A percentile compares a stretch with the other conserved stretches of the same genome.
phyloP scores from a whole-genome alignment of 1,140 invertebrate species.

The Fopius arisanus region DNA sequence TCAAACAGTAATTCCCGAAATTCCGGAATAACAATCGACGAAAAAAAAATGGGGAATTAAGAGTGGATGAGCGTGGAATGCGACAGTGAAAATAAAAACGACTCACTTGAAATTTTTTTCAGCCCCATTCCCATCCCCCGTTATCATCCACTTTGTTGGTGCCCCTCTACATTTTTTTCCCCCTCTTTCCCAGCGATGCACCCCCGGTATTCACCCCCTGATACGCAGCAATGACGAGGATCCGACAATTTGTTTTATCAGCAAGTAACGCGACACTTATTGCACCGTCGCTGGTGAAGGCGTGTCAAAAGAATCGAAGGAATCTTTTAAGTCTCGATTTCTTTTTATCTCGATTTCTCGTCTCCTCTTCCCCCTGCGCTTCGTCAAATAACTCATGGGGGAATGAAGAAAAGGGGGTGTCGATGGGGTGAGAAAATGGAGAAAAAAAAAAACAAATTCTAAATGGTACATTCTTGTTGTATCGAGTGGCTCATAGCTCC shows the following conservation, averaged over 20 bases:
- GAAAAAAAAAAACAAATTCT: too few relatives aligned
- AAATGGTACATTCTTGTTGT: slow-evolving; percentile 2
- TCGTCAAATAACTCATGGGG: background rate
- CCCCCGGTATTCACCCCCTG: too few relatives aligned
- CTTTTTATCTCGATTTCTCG: background rate
- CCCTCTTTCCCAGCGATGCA: background rate
- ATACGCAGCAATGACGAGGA: background rate
- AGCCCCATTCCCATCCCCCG: background rate
- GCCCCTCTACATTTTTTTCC: background rate
- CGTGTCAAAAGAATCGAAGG: slow-evolving; percentile 3
- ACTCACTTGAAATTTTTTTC: background rate
- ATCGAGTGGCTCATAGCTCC: slow-evolving; percentile 4
- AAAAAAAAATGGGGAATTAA: slow-evolving; percentile 1
- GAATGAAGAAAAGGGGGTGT: background rate
- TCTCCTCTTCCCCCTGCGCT: background rate
- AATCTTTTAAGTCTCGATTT: slow-evolving; percentile 5
- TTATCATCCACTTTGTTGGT: background rate
- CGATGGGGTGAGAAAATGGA: background rate
- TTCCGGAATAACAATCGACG: background rate
- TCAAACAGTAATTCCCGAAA: background rate
- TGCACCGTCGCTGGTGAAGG: slow-evolving; percentile 25
- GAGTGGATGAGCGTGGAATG: background rate
- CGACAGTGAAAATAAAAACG: background rate
- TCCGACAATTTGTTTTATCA: slow-evolving; percentile 42
- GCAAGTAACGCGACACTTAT: slow-evolving; percentile 44